Base-by-base conservation (phyloP, 2,888 invertebrate species). In the Yponomeuta cagnagella region DNA sequence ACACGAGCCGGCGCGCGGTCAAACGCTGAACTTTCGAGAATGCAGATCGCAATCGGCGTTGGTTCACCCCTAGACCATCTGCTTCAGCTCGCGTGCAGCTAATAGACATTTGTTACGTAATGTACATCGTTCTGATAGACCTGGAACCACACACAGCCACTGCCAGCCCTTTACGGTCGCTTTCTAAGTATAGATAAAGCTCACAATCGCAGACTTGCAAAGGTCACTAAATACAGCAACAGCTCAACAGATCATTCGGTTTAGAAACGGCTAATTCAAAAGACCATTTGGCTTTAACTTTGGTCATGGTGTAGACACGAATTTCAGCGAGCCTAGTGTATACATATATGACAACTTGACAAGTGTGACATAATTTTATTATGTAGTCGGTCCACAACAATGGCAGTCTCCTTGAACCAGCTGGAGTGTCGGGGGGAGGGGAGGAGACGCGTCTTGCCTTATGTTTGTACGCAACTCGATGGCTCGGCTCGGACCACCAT, bases 1-100 rank as follows among this genome's bases (percentile, higher is more conserved):
- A 88, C 71, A 23, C 70, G 33, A 58, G 33, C 48, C 64, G 37
- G 68, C n/a, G 74, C 76, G 78, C 74, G 77, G 65, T 48, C 65
- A 77, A 76, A 76, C 76, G 72, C 73, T 74, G 77, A 78, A 82
- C 82, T 77, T 80, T 79, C 77, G 81, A 79, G 84, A 83, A 84
- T 84, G 87, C 84, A 80, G 74, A 75, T 74, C 77, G 78, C 76
- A 74, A 52, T 52, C 52, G 52, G 52, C 52, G 12, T 58, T 58
- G 52, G 52, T 58, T 58, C 52, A 58, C 52, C 52, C 52, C 52
- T 58, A 15, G 52, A 58, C 12, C 52, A 58, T 12, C 52, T 58
- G 52, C 15, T 15, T 12, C 15, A 15, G 52, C 52, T 58, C 52
- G 52, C 52, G 52, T 58, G 52, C 15, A 58, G 52, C 52, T 58